Evolutionary conservation across 2,888 invertebrate genomes (phyloP), one percentile per base, ranked within the genome.

Genomic region (Nomada flava): DNA sequence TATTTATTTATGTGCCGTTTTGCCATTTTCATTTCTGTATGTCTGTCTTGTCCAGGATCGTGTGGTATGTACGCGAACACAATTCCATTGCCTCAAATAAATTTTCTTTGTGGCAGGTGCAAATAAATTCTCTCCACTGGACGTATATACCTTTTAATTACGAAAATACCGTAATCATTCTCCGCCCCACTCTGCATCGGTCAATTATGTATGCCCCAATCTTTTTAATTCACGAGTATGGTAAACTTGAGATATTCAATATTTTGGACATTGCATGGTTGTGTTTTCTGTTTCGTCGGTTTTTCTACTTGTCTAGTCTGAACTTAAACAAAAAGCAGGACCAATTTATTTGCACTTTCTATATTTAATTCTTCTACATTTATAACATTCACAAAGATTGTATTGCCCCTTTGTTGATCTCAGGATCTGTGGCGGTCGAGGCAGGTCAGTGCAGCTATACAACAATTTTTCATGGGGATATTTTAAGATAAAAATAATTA

Each of bases 41-140:
- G n/a, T 11, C 50, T 26, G 44, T 52, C 44, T 63, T 59, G 13
- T 36, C 52, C 44, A 88, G 88, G 88, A 88, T 57, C 86, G 88
- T 59, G 15, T 50, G 86, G 88, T 88, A 88, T 0, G 88, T 88
- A 81, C 29, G 20, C n/a, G 7, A 1, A 13, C 15, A 13, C 53
- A 15, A 2, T 36, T 26, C 20, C 3, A 20, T 23, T 44, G 0
- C 18, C 13, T 62, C 13, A 3, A 7, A 53, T 29, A 4, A 13
- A 29, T 23, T 18, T 26, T 11, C 26, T 47, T 23, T 29, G 23
- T 15, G 2, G n/a, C 18, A n/a, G 57, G 60, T 44, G 7, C n/a
- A 13, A 29, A 62, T 62, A 52, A 44, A 52, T 75, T 47, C 47
- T 11, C 0, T 47, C 47, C 11, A 47, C 2, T 47, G 47, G 36